Evolutionary conservation across 2,113 vertebrate species (phyloP).

Genomic region (Litocranius walleri): DNA sequence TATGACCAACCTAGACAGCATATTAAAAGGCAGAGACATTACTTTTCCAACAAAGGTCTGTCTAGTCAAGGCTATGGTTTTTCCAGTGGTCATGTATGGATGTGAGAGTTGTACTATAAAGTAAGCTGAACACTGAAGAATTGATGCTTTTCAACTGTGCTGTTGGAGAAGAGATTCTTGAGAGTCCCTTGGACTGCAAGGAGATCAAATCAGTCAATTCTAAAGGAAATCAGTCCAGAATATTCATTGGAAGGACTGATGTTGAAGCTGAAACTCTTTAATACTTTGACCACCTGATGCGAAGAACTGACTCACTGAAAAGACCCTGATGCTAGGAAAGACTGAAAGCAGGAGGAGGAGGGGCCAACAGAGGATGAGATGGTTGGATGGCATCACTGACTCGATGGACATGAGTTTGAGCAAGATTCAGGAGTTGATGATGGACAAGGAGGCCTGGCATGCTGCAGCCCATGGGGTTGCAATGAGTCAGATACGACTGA

Average conservation of each 20-base stretch:
- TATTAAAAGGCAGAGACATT: background rate
- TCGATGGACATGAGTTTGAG: background rate
- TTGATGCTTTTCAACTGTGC: background rate
- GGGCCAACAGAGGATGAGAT: background rate
- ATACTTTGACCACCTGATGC: background rate
- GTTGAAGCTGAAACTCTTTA: background rate
- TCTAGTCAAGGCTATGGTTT: background rate
- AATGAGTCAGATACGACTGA: background rate
- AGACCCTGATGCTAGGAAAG: background rate
- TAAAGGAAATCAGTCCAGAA: background rate
- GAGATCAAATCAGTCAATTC: background rate
- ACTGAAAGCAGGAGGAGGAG: background rate
- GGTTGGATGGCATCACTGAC: background rate
- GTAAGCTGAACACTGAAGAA: background rate
- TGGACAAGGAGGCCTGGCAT: background rate
- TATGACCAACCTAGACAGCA: background rate
- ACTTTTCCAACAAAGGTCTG: background rate
- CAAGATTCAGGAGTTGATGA: background rate
- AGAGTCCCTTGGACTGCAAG: background rate
- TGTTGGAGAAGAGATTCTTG: background rate
- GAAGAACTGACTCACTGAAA: background rate
- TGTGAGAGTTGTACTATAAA: background rate
- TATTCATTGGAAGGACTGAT: background rate
- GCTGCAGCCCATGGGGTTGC: background rate
- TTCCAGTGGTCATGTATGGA: background rate